Evolutionary conservation across 2,797 vertebrate species (phyloP), one percentile per base, ranked within the genome.

Genomic region (Tympanoctomys barrerae): DNA sequence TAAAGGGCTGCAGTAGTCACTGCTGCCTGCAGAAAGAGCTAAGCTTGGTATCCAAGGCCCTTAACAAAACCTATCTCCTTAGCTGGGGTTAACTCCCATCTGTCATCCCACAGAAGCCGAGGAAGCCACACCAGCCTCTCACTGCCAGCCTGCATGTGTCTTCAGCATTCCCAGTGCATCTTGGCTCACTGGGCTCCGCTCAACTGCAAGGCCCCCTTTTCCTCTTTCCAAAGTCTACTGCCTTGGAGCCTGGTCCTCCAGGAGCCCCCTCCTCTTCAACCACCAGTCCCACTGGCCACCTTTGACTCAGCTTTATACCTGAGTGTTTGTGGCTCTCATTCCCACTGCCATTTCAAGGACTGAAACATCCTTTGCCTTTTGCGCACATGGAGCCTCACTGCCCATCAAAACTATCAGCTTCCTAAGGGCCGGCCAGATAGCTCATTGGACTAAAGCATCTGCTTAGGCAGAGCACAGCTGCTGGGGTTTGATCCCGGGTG

Each of bases 21-120:
- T 71, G 49, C 46, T 33, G 39, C 46, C 80, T 87, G 66, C 39
- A 91, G 28, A n/a, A 61, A 90, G 89, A 59, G 77, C 49, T 49
- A 31, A 81, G 26, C 22, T 10, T 36, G 42, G 59, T 61, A 39
- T 42, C 81, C 80, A 81, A 89, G 64, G 39, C 24, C 31, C 62
- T 28, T 52, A 46, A 33, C 46, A 68, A 59, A 18, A 80, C 8
- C 19, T 24, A 70, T 26, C 6, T 2, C 49, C 62, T 46, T 31
- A 52, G 42, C 7, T 75, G 54, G 39, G n/a, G 31, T 85, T 57
- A 52, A 61, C 36, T 54, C 54, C 66, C 52, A 79, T n/a, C 88
- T 33, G 46, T 14, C 52, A 64, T 19, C 46, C 31, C 49, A 33
- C 33, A 7, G 26, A 84, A 28, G 12, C 7, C 21, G 21, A 24